phyloP scores from a whole-genome alignment of 2,113 vertebrate species.

The Callocephalon fimbriatum region DNA sequence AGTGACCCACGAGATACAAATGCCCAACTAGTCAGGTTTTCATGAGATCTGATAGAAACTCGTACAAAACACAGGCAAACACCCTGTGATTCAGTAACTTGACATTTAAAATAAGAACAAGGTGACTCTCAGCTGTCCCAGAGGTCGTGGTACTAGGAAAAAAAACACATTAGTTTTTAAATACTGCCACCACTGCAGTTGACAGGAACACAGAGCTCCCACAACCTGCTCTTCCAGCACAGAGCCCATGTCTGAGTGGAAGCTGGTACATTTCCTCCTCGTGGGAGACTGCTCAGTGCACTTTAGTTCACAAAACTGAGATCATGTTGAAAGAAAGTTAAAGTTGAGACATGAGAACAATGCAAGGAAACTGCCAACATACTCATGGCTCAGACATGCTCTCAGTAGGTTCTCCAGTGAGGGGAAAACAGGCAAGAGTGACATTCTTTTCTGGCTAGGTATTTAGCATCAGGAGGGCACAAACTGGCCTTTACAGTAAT shows the following conservation, averaged over 20 bases:
- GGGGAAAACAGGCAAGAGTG: neutral
- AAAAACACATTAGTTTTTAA: neutral
- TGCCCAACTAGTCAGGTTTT: neutral
- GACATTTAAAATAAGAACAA: neutral
- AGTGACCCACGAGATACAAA: neutral
- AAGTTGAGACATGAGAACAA: constrained; percentile 61
- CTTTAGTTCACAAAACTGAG: constrained; percentile 9
- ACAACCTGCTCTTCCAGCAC: neutral
- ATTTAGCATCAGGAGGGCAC: neutral
- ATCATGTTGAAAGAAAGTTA: constrained; percentile 43
- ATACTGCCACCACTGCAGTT: neutral
- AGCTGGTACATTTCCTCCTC: neutral
- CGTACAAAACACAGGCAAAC: neutral
- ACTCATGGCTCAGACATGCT: constrained; percentile 28
- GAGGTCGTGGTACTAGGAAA: neutral
- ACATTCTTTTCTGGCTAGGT: constrained; percentile 38
- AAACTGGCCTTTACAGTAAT: neutral
- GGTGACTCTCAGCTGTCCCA: neutral
- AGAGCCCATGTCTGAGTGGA: neutral
- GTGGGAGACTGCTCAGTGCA: neutral
- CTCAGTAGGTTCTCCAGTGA: constrained; percentile 7
- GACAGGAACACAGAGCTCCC: neutral
- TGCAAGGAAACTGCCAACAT: constrained; percentile 65
- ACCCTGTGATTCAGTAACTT: neutral
- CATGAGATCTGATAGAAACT: neutral